These are phyloP conservation scores for Eulemur macaco DNA, from an alignment of 2,113 vertebrate genomes.

Conservation along the genomic window DNA sequence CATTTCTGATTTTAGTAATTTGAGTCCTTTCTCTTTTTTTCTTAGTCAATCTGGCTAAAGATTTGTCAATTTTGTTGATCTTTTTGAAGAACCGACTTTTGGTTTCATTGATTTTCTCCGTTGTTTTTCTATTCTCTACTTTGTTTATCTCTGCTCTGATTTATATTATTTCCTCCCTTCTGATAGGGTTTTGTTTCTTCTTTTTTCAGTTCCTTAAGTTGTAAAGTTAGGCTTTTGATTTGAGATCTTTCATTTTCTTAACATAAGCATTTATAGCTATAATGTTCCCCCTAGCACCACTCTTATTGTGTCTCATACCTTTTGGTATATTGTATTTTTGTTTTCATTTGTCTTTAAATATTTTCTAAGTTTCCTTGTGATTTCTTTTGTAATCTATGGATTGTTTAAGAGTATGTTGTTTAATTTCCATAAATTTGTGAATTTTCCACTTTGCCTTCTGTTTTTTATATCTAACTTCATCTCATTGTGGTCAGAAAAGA, in stretches of 20 bases:
- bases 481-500: neutral
- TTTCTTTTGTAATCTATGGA: neutral
- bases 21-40: neutral
- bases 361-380: neutral
- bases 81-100: neutral
- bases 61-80: neutral
- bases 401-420: neutral
- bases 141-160: neutral
- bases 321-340: neutral
- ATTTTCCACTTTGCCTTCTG: neutral
- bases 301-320: neutral
- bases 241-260: neutral
- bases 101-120: neutral
- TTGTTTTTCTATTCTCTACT: neutral
- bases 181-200: neutral
- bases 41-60: neutral
- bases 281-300: neutral
- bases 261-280: neutral
- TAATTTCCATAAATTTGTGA: neutral
- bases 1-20: neutral
- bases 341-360: neutral
- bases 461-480: neutral
- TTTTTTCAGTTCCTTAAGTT: neutral
- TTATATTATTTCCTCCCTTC: neutral
- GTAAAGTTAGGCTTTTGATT: neutral